Percentiles rank a stretch among this genome's conserved stretches.
Evolutionary conservation across 2,888 invertebrate species (phyloP).

Genomic region (Drosophila crucigera): DNA sequence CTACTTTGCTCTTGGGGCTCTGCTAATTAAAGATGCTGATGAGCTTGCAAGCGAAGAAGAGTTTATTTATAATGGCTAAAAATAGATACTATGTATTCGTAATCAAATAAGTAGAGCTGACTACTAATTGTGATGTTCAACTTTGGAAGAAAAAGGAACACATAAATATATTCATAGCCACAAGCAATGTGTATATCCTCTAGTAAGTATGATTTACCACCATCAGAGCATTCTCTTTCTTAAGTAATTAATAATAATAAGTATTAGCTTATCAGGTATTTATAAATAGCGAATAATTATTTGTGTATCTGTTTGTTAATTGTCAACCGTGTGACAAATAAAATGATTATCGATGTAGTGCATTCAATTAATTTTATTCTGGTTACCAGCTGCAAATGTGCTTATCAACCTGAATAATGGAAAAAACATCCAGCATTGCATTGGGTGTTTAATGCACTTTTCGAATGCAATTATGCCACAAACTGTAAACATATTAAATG

Average conservation of each 20-base stretch:
- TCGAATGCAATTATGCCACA: constrained; percentile 67
- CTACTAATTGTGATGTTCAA: background rate
- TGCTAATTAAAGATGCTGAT: constrained; percentile 66
- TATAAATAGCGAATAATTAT: background rate
- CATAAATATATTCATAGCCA: background rate
- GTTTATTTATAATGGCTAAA: constrained; percentile 7
- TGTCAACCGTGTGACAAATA: background rate
- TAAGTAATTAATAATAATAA: background rate
- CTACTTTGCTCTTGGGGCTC: constrained; percentile 20
- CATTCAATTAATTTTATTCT: constrained; percentile 38
- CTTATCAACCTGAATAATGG: constrained; percentile 53
- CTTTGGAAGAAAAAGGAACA: background rate
- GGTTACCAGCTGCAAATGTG: constrained; percentile 34
- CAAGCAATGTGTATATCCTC: too few species aligned
- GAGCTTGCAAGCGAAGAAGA: constrained; percentile 50
- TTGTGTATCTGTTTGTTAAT: background rate
- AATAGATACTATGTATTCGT: background rate
- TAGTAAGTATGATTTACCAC: background rate
- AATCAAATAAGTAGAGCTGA: constrained; percentile 2
- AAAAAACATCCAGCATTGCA: constrained; percentile 30
- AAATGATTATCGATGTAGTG: constrained; percentile 1
- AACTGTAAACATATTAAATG: constrained; percentile 66
- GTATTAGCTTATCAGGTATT: too few species aligned
- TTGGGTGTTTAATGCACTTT: constrained; percentile 69
- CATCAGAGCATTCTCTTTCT: background rate